Percentiles rank a stretch among this genome's conserved stretches.
Evolutionary conservation across 2,113 vertebrate species (phyloP).

Genomic region (Marmota monax): DNA sequence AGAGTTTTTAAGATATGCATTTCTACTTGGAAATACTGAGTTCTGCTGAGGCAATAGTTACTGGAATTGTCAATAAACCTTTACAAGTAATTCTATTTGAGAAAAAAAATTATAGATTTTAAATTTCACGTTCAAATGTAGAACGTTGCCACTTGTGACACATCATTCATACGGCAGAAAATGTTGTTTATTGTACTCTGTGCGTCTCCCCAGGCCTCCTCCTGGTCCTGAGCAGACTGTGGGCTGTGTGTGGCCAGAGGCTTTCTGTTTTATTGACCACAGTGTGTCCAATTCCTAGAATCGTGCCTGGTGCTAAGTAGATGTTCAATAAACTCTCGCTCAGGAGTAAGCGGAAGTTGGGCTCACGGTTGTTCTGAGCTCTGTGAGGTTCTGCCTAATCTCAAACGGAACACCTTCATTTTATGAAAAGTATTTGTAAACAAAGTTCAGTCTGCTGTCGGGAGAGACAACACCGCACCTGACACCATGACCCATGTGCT

Average conservation of each 20-base stretch:
- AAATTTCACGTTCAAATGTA: not conserved
- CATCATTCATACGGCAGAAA: not conserved
- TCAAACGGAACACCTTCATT: not conserved
- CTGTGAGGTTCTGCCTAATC: not conserved
- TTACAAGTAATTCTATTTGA: conserved; percentile 36
- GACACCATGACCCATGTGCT: no score
- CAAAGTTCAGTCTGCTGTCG: not conserved
- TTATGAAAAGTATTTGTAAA: not conserved
- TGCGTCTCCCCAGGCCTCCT: not conserved
- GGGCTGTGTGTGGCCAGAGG: not conserved
- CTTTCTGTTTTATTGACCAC: not conserved
- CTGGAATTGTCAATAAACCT: not conserved
- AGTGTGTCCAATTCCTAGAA: not conserved
- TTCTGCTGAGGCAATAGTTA: not conserved
- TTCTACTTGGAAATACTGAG: conserved; percentile 16
- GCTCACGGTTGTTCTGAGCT: not conserved
- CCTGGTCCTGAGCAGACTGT: not conserved
- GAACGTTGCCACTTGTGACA: no score
- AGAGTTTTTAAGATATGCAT: conserved; percentile 36
- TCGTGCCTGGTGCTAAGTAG: not conserved
- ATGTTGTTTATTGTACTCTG: not conserved
- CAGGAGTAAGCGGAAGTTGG: not conserved
- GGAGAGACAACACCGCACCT: no score
- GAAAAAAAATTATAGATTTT: not conserved
- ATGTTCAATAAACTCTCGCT: not conserved